Evolutionary conservation across 2,797 vertebrate genomes (phyloP).

Genomic region (Periparus ater): DNA sequence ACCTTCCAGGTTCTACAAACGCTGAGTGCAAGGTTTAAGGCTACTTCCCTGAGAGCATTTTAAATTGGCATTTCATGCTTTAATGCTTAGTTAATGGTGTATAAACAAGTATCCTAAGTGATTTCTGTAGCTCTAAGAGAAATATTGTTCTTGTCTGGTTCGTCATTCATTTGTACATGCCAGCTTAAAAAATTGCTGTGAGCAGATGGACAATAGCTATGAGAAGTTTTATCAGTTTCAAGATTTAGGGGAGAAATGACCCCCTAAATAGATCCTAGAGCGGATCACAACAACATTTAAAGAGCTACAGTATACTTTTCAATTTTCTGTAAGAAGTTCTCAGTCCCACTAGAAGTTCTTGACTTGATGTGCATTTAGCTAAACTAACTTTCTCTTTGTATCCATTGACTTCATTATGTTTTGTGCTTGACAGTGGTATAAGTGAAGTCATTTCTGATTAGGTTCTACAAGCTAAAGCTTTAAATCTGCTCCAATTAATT

Average conservation of each 20-base stretch:
- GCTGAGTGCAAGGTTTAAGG: not conserved
- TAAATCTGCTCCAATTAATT: not conserved
- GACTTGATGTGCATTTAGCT: not conserved
- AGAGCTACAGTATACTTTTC: not conserved
- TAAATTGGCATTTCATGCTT: constrained; percentile 41
- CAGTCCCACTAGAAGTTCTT: not conserved
- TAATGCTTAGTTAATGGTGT: constrained; percentile 46
- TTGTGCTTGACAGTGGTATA: not conserved
- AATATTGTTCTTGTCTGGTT: constrained; percentile 11
- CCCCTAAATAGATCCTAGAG: not conserved
- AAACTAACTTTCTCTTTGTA: not conserved
- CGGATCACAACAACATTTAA: not conserved
- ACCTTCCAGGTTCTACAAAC: not conserved
- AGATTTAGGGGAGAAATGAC: not conserved
- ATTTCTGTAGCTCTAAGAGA: constrained; percentile 37
- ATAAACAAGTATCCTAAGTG: constrained; percentile 25
- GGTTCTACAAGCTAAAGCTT: not conserved
- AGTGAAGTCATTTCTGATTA: constrained; percentile 8
- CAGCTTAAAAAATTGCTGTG: not conserved
- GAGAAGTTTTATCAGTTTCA: not conserved
- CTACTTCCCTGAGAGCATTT: not conserved
- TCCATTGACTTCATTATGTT: not conserved
- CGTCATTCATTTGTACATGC: constrained; percentile 17
- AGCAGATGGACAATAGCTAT: not conserved
- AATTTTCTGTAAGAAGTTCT: not conserved